Conservation (phyloP, 2,888 invertebrate species). For the Calameuta filiformis region DNA sequence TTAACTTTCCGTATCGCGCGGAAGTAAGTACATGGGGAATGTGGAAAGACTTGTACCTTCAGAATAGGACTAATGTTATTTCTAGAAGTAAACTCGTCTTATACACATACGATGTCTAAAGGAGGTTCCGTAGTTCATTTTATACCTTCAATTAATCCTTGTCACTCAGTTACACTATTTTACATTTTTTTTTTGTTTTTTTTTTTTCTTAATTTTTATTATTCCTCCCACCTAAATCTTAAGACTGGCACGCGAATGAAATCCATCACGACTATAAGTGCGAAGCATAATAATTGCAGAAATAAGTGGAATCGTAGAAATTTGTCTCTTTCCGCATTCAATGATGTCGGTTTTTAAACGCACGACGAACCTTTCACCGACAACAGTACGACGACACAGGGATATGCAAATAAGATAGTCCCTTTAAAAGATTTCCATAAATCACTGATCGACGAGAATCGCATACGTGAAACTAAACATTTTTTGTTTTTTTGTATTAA, state of each 20-base stretch:
- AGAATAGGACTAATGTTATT: constrained; percentile 22
- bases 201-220: not conserved
- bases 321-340: not conserved
- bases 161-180: not conserved
- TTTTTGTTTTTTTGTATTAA: not conserved
- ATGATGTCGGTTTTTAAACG: not conserved
- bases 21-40: constrained; percentile 2
- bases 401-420: not conserved
- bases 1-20: not conserved
- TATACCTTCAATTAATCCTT: constrained; percentile 2
- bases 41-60: constrained; percentile 24
- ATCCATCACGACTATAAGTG: not conserved
- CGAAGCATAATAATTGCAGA: no score
- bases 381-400: not conserved
- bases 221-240: not conserved
- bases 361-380: not conserved
- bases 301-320: not conserved
- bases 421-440: not conserved
- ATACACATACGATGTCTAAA: constrained; percentile 15
- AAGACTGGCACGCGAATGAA: not conserved
- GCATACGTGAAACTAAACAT: not conserved
- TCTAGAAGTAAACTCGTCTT: constrained; percentile 14
- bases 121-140: constrained; percentile 6
- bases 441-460: not conserved
- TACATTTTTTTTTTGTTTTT: not conserved